A percentile compares a stretch with the other conserved stretches of the same genome.
phyloP scores from a whole-genome alignment of 2,797 vertebrate genomes.

The Chrosomus eos region DNA sequence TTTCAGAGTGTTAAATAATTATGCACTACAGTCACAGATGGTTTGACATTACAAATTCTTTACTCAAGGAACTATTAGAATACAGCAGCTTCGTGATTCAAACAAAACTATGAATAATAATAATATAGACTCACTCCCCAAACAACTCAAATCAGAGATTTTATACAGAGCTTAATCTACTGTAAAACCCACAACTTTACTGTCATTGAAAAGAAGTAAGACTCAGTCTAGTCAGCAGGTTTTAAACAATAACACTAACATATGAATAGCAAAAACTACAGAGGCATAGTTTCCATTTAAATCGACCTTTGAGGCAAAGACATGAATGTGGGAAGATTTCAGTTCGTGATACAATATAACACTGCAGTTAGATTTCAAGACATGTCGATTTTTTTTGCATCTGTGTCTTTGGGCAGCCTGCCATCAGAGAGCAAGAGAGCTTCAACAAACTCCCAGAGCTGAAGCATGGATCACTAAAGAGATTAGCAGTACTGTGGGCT shows the following conservation, averaged over 20 bases:
- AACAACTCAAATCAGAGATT: background rate
- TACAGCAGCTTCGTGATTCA: background rate
- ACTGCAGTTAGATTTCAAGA: background rate
- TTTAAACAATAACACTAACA: conserved; percentile 1
- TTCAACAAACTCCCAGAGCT: conserved; percentile 10
- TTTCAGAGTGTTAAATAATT: conserved; percentile 12
- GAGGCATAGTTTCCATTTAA: background rate
- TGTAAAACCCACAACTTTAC: background rate
- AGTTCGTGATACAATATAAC: conserved; percentile 1
- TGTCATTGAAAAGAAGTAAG: background rate
- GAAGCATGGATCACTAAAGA: conserved; percentile 14
- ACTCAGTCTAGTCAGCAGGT: too few relatives aligned
- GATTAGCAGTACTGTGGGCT: conserved; percentile 3
- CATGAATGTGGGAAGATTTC: background rate
- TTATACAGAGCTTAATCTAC: background rate
- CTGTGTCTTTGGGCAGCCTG: conserved; percentile 1
- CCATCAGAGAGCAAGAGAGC: conserved; percentile 11
- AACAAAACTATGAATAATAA: background rate
- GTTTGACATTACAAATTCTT: conserved; percentile 4
- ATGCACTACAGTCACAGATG: conserved; percentile 16
- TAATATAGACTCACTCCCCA: background rate
- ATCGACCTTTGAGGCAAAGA: background rate
- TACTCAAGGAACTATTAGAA: background rate
- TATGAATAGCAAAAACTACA: background rate
- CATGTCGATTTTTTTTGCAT: background rate